A percentile compares a stretch with the other conserved stretches of the same genome.
phyloP scores from a whole-genome alignment of 2,888 invertebrate species.

The Galeopsomyia nigrocyanea region DNA sequence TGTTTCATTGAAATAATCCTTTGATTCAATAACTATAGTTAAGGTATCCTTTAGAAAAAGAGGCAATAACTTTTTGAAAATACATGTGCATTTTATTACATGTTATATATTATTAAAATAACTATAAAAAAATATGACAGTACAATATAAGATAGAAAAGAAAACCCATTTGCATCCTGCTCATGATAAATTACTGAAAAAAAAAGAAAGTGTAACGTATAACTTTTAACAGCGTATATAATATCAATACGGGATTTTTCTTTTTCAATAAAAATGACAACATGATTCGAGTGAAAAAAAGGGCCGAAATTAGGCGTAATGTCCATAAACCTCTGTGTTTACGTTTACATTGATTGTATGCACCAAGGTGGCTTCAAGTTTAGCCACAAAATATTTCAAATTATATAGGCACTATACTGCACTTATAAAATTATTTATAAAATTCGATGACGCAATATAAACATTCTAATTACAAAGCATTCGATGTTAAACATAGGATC shows the following conservation, averaged over 20 bases:
- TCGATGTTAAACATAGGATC: conserved; percentile 36
- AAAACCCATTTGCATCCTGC: conserved; percentile 46
- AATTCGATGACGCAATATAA: conserved; percentile 35
- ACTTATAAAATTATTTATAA: conserved; percentile 43
- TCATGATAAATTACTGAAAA: conserved; percentile 42
- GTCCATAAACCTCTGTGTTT: conserved; percentile 17
- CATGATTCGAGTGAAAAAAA: conserved; percentile 12
- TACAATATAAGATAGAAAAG: conserved; percentile 47
- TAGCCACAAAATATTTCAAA: conserved; percentile 27
- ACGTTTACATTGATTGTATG: conserved; percentile 39
- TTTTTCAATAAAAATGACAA: conserved; percentile 36
- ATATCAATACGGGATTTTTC: conserved; percentile 42
- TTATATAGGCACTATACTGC: conserved; percentile 44
- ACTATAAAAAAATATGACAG: conserved; percentile 50
- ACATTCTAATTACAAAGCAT: conserved; percentile 37
- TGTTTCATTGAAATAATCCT: no score
- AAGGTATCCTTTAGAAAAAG: no score
- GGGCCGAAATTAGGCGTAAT: conserved; percentile 27
- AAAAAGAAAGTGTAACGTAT: conserved; percentile 43
- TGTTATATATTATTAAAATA: conserved; percentile 47
- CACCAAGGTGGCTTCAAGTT: conserved; percentile 21
- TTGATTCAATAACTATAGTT: no score
- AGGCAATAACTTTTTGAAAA: conserved; percentile 40
- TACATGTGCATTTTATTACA: conserved; percentile 50
- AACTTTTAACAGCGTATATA: conserved; percentile 43